A percentile compares a stretch with the other conserved stretches of the same genome.
Conservation (phyloP, 2,888 invertebrate genomes). For the Orthosia gracilis region DNA sequence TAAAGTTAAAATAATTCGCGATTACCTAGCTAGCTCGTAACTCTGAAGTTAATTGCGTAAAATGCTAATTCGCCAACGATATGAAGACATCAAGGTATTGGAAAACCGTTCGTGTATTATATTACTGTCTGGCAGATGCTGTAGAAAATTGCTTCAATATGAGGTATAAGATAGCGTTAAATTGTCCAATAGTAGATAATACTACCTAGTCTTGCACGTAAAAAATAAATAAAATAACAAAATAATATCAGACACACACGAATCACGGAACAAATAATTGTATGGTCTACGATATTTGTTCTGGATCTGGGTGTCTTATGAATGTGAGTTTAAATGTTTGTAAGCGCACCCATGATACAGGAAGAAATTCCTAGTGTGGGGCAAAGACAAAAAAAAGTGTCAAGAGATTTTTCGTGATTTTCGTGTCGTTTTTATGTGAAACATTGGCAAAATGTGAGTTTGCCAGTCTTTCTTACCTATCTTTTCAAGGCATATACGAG, state of each 20-base stretch:
- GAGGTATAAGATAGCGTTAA: neutral
- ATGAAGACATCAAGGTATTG: constrained; percentile 70
- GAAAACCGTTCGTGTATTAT: constrained; percentile 73
- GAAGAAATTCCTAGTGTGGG: neutral
- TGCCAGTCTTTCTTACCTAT: neutral
- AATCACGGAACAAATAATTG: too few species aligned
- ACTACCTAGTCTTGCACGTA: neutral
- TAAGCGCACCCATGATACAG: too few species aligned
- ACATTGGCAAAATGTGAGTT: neutral
- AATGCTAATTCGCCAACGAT: constrained; percentile 57
- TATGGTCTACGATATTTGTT: too few species aligned
- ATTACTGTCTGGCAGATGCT: constrained; percentile 65
- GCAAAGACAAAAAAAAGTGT: neutral
- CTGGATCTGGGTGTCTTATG: too few species aligned
- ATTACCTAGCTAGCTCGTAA: constrained; percentile 19
- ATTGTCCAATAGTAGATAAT: neutral
- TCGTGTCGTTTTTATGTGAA: neutral
- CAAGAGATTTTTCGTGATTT: neutral
- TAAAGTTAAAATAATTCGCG: constrained; percentile 22
- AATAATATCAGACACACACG: too few species aligned
- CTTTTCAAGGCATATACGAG: neutral
- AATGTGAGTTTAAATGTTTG: too few species aligned
- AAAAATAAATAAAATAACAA: neutral
- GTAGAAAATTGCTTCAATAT: constrained; percentile 57
- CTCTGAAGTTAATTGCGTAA: constrained; percentile 51